Percentiles rank a stretch among this genome's conserved stretches.
phyloP scores from a whole-genome alignment of 2,888 invertebrate genomes.

The Didymodactylos carnosus region DNA sequence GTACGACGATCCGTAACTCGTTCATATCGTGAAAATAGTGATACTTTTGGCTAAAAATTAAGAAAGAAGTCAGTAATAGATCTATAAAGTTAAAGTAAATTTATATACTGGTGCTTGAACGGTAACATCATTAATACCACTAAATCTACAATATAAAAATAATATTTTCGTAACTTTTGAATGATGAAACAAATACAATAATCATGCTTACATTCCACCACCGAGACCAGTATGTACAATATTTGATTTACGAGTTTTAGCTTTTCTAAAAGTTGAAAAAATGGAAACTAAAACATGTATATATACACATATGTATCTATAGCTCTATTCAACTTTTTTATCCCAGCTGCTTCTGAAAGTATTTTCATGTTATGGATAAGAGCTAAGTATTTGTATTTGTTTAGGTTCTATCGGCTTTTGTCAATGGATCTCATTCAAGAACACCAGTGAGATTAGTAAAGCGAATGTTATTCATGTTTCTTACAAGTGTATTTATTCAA shows the following conservation, averaged over 20 bases:
- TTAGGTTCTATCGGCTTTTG: no score
- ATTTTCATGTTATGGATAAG: no score
- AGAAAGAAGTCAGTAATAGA: neutral
- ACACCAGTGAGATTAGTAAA: no score
- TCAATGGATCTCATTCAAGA: no score
- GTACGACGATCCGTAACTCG: conserved; percentile 14
- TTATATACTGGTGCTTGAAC: neutral
- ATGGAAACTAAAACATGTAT: no score
- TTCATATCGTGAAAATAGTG: conserved; percentile 14
- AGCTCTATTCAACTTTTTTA: no score
- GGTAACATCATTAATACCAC: neutral
- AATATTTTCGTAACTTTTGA: neutral
- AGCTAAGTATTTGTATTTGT: no score
- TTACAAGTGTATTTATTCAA: no score
- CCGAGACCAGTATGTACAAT: conserved; percentile 16
- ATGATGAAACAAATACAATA: neutral
- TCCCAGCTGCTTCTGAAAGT: no score
- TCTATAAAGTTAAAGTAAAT: neutral
- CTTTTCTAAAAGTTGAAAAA: neutral
- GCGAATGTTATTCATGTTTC: no score
- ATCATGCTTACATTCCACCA: conserved; percentile 12
- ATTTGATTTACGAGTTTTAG: conserved; percentile 15
- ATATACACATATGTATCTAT: no score
- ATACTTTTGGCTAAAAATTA: conserved; percentile 7
- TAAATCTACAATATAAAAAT: neutral